phyloP scores from a whole-genome alignment of 2,797 vertebrate genomes.

The Sebastes miniatus region DNA sequence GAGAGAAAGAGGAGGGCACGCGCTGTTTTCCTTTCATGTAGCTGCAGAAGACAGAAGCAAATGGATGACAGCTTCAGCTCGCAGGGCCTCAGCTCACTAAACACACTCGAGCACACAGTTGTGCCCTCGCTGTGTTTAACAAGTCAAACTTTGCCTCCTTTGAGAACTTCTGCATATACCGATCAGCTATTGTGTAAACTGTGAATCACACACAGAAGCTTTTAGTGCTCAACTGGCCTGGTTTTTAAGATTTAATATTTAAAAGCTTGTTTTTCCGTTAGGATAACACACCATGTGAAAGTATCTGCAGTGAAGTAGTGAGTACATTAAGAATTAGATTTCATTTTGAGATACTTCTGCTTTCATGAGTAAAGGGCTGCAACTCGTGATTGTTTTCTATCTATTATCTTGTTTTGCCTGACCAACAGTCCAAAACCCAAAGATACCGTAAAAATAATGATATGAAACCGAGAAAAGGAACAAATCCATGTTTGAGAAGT shows the following conservation, averaged over 20 bases:
- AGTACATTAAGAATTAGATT: not conserved
- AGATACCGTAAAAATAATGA: not conserved
- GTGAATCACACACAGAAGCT: slow-evolving; percentile 1
- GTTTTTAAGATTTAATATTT: slow-evolving; percentile 21
- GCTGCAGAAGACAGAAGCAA: slow-evolving; percentile 60
- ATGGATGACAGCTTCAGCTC: slow-evolving; percentile 63
- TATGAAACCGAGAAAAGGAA: not conserved
- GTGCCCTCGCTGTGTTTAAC: slow-evolving; percentile 19
- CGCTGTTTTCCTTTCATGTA: slow-evolving; percentile 69
- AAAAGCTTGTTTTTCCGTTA: slow-evolving; percentile 7
- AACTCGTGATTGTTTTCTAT: not conserved
- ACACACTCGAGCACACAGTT: slow-evolving; percentile 22
- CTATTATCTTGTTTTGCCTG: not conserved
- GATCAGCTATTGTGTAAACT: slow-evolving; percentile 15
- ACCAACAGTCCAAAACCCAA: not conserved
- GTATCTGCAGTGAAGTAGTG: not conserved
- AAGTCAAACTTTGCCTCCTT: slow-evolving; percentile 39
- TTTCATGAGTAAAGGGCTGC: not conserved
- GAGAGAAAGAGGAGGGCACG: slow-evolving; percentile 29
- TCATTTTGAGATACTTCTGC: not conserved
- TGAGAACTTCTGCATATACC: slow-evolving; percentile 15
- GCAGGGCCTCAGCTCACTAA: slow-evolving; percentile 48
- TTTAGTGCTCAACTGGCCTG: not conserved
- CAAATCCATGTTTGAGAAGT: not conserved
- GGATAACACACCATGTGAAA: not conserved